These are phyloP conservation scores for Pinctada fucata DNA, from an alignment of 2,888 invertebrate species.

Conservation along the genomic window DNA sequence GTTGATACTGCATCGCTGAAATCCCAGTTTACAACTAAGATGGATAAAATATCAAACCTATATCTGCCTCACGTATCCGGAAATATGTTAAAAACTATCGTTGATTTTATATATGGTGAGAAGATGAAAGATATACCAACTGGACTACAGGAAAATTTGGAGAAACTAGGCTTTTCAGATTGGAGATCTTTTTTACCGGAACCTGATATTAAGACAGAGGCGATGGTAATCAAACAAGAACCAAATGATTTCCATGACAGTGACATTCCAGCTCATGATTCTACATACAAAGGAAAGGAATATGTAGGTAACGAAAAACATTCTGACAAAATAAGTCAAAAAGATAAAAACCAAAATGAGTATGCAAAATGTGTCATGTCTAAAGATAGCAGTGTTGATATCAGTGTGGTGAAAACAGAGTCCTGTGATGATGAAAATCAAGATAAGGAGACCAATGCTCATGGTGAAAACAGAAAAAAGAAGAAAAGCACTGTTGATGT, in stretches of 20 bases:
- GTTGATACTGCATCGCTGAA: slow-evolving; percentile 11
- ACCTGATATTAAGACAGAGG: background rate
- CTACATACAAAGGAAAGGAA: background rate
- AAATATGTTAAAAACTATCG: slow-evolving; percentile 28
- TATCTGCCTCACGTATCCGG: slow-evolving; percentile 11
- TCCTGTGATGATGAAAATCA: background rate
- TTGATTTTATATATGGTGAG: slow-evolving; percentile 36
- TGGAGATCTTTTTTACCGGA: slow-evolving; percentile 7
- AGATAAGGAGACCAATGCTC: background rate
- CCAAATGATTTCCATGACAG: background rate
- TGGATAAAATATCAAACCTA: slow-evolving; percentile 11
- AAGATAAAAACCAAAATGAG: background rate
- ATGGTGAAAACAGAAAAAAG: background rate
- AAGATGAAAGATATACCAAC: slow-evolving; percentile 3
- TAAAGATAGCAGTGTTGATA: background rate
- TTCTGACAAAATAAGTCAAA: background rate
- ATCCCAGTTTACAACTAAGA: slow-evolving; percentile 3
- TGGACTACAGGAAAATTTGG: slow-evolving; percentile 25
- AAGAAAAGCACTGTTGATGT: no score
- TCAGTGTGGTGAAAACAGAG: background rate
- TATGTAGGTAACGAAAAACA: background rate
- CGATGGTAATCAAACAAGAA: no score
- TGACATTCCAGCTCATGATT: background rate
- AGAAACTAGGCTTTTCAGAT: slow-evolving; percentile 34
- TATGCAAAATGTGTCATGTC: background rate